phyloP scores from a whole-genome alignment of 2,113 vertebrate species.

The Apaloderma vittatum region DNA sequence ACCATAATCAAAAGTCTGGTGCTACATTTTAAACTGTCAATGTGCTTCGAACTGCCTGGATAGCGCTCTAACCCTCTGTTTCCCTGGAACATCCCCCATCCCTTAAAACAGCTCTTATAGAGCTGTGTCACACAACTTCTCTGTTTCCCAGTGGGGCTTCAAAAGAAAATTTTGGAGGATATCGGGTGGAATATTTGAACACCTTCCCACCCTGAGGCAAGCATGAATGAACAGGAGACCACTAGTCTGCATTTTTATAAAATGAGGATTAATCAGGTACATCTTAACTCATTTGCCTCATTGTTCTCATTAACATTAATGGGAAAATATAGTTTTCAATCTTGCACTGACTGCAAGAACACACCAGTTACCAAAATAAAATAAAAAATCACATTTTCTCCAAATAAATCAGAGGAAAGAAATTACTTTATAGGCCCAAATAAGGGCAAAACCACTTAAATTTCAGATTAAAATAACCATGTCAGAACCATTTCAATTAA shows the following conservation, averaged over 20 bases:
- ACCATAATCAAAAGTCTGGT: not conserved
- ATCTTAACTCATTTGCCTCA: conserved; percentile 2
- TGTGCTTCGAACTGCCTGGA: not conserved
- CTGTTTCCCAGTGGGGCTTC: not conserved
- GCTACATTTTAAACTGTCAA: not conserved
- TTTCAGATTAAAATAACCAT: conserved; percentile 1
- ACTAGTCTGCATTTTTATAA: not conserved
- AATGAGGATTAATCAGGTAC: conserved; percentile 21
- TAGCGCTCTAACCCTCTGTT: not conserved
- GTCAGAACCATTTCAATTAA: not conserved
- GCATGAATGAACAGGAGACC: not conserved
- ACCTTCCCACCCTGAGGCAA: not conserved
- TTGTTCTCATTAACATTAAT: conserved; percentile 18
- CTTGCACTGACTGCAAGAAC: not conserved
- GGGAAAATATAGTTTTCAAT: not conserved
- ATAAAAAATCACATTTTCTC: not conserved
- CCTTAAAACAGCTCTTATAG: not conserved
- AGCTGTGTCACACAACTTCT: not conserved
- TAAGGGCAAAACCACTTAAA: not conserved
- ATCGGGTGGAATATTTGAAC: not conserved
- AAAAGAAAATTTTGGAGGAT: not conserved
- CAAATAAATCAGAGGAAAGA: not conserved
- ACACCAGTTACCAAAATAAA: not conserved
- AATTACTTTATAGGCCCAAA: not conserved
- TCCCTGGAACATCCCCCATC: not conserved